Percentiles rank a stretch among this genome's conserved stretches.
These are phyloP conservation scores for Dicyrtomina minuta DNA, from an alignment of 2,888 invertebrate genomes.

Conservation along the genomic window DNA sequence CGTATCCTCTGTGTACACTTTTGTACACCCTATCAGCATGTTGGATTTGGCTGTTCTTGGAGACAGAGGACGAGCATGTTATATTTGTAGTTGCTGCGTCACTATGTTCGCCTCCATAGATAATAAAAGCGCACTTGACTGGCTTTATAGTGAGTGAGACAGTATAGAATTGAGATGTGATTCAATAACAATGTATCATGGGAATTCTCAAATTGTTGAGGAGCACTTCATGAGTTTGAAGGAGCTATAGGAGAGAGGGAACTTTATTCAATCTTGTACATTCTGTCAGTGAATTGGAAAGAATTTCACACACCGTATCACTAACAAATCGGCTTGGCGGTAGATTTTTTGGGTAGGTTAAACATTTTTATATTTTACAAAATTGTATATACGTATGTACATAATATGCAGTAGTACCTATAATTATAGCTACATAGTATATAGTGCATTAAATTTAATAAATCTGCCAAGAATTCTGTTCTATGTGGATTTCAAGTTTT, in stretches of 20 bases:
- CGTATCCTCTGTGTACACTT: too few relatives aligned
- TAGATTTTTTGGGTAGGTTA: background rate
- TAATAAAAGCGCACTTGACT: slow-evolving; percentile 2
- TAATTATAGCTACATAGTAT: too few relatives aligned
- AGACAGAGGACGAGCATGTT: too few relatives aligned
- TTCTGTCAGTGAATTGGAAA: slow-evolving; percentile 9
- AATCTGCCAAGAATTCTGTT: too few relatives aligned
- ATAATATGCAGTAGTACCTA: too few relatives aligned
- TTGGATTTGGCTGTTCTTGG: too few relatives aligned
- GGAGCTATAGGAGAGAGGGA: slow-evolving; percentile 5
- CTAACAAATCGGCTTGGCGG: slow-evolving; percentile 17
- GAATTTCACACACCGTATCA: slow-evolving; percentile 19
- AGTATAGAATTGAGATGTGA: background rate
- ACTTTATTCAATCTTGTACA: slow-evolving; percentile 13
- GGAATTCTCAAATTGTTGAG: slow-evolving; percentile 6
- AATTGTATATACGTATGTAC: too few relatives aligned
- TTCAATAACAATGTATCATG: slow-evolving; percentile 13
- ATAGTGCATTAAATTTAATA: too few relatives aligned
- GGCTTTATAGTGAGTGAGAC: background rate
- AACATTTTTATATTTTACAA: too few relatives aligned
- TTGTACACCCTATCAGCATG: too few relatives aligned
- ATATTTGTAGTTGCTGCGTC: too few relatives aligned
- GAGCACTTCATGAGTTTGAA: background rate
- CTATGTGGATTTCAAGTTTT: too few relatives aligned
- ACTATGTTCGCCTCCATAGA: background rate